phyloP scores from a whole-genome alignment of 2,888 invertebrate genomes.

The Brachylomia viminalis region DNA sequence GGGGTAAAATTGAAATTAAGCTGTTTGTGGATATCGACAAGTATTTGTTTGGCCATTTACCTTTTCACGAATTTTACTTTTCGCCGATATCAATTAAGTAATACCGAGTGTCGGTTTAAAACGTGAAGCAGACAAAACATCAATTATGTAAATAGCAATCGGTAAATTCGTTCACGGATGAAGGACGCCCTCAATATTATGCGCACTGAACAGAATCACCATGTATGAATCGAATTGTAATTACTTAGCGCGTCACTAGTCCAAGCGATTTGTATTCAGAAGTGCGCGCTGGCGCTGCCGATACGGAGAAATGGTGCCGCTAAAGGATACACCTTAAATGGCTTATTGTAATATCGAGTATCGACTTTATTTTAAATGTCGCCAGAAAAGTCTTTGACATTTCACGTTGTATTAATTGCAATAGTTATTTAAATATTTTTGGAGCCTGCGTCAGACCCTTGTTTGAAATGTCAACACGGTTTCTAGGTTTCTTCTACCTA shows the following conservation, averaged over 20 bases:
- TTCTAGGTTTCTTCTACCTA: not conserved
- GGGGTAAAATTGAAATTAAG: not conserved
- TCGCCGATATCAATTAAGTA: too few species aligned
- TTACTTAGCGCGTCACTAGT: constrained; percentile 58
- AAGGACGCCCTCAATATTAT: constrained; percentile 78
- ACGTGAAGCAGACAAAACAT: constrained; percentile 21
- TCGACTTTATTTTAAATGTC: constrained; percentile 8
- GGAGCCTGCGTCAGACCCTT: constrained; percentile 2
- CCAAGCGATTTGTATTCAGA: constrained; percentile 68
- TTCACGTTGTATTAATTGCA: not conserved
- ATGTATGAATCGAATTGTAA: constrained; percentile 74
- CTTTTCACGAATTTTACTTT: not conserved
- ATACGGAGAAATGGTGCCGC: constrained; percentile 49
- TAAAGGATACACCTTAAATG: constrained; percentile 36
- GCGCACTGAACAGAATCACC: constrained; percentile 74
- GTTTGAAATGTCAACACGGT: not conserved
- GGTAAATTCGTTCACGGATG: constrained; percentile 74
- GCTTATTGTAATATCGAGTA: constrained; percentile 22
- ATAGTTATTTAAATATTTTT: constrained; percentile 6
- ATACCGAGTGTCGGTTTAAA: not conserved
- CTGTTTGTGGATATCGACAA: not conserved
- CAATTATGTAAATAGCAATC: constrained; percentile 69
- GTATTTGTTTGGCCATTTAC: not conserved
- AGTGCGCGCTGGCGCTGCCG: constrained; percentile 1
- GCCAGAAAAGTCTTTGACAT: not conserved